A percentile compares a stretch with the other conserved stretches of the same genome.
Conservation (phyloP, 2,888 invertebrate genomes). For the Ferdinandea cuprea region DNA sequence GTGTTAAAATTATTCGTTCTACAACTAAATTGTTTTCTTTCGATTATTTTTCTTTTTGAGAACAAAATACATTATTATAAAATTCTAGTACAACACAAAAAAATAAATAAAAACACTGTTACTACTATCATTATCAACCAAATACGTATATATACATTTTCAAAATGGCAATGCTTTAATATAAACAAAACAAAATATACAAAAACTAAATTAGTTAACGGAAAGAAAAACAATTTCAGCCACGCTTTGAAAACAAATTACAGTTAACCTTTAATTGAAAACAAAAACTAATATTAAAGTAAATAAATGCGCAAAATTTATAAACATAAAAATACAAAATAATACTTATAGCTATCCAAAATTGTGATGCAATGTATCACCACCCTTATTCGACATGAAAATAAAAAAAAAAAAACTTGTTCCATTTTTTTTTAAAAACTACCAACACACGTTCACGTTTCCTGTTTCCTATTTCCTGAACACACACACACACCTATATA, state of each 20-base stretch:
- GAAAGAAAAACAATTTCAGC: conserved; percentile 51
- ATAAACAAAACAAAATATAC: conserved; percentile 41
- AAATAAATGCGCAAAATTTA: conserved; percentile 75
- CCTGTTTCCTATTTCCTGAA: conserved; percentile 68
- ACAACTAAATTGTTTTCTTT: too few species aligned
- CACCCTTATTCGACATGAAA: conserved; percentile 30
- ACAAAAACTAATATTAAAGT: conserved; percentile 28
- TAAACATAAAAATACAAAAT: conserved; percentile 36
- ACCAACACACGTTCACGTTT: conserved; percentile 57
- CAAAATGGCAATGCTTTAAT: conserved; percentile 77
- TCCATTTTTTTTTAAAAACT: conserved; percentile 43
- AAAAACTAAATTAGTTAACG: conserved; percentile 28
- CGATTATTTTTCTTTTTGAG: conserved; percentile 13
- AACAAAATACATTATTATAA: conserved; percentile 39
- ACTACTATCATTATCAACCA: conserved; percentile 63
- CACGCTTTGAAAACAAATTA: conserved; percentile 66
- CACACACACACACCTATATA: conserved; percentile 1
- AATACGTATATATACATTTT: conserved; percentile 66
- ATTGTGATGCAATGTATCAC: conserved; percentile 25
- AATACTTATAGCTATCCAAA: conserved; percentile 44
- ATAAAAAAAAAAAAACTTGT: conserved; percentile 8
- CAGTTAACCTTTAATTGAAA: conserved; percentile 51
- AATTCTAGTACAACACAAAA: conserved; percentile 55
- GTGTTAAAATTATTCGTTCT: conserved; percentile 17
- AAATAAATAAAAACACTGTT: conserved; percentile 53